Percentiles rank a stretch among this genome's conserved stretches.
phyloP scores from a whole-genome alignment of 2,888 invertebrate genomes.

The Pegoplata infirma region DNA sequence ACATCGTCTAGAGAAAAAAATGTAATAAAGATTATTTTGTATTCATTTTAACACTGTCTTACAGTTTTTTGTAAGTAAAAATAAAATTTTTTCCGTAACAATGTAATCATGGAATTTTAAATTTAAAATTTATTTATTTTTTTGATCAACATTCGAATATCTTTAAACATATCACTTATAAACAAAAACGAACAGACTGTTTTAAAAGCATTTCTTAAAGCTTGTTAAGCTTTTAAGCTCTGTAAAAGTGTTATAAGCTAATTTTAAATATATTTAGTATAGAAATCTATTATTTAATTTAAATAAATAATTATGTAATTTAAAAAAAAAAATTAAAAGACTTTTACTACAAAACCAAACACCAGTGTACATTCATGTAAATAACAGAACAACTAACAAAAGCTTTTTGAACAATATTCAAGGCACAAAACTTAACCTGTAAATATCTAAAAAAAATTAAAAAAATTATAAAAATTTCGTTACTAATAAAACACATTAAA shows the following conservation, averaged over 20 bases:
- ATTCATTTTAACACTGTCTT: too few relatives aligned
- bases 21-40: too few relatives aligned
- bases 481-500: slow-evolving; percentile 28
- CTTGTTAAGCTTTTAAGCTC: slow-evolving; percentile 34
- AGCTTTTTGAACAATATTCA: slow-evolving; percentile 2
- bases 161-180: slow-evolving; percentile 15
- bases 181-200: slow-evolving; percentile 27
- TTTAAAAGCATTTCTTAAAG: slow-evolving; percentile 16
- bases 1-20: too few relatives aligned
- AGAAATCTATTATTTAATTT: too few relatives aligned
- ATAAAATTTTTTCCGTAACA: too few relatives aligned
- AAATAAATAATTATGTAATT: too few relatives aligned
- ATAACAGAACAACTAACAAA: slow-evolving; percentile 25
- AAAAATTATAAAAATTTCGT: slow-evolving; percentile 23
- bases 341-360: slow-evolving; percentile 27
- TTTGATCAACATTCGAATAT: too few relatives aligned
- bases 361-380: slow-evolving; percentile 26
- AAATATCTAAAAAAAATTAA: too few relatives aligned
- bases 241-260: slow-evolving; percentile 29
- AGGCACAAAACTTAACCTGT: not conserved
- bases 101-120: too few relatives aligned
- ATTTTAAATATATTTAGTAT: slow-evolving; percentile 20
- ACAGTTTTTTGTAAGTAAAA: too few relatives aligned
- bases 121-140: too few relatives aligned
- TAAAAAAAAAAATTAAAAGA: too few relatives aligned